These are phyloP conservation scores for Burhinus oedicnemus DNA, from an alignment of 2,113 vertebrate species.

Conservation along the genomic window DNA sequence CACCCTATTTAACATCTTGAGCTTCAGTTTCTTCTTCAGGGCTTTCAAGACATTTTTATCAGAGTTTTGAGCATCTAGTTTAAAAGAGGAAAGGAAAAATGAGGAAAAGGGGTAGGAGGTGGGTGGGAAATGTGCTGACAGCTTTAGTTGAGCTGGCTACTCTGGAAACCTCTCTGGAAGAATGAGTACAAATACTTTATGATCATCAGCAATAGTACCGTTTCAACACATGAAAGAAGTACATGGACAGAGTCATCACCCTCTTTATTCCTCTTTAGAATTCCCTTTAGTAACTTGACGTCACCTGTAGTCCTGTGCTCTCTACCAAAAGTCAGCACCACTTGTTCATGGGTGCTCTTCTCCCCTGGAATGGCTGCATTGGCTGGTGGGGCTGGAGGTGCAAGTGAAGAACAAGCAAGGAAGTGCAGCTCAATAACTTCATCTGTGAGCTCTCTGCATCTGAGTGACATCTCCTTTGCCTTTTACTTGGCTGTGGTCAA, in stretches of 20 bases:
- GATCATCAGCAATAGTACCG: neutral
- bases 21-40: neutral
- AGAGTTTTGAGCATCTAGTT: neutral
- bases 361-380: neutral
- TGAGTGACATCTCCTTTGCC: neutral
- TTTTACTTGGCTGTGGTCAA: neutral
- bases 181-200: neutral
- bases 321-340: neutral
- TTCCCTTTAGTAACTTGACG: neutral
- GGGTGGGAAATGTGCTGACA: neutral
- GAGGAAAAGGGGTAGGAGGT: neutral
- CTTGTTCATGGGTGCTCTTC: neutral
- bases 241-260: neutral
- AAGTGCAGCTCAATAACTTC: neutral
- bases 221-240: neutral
- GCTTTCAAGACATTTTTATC: neutral
- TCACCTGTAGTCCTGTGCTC: neutral
- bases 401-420: neutral
- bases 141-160: neutral
- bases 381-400: neutral
- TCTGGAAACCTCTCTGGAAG: neutral
- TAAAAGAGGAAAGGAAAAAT: neutral
- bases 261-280: neutral
- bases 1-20: neutral
- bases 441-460: neutral